These are phyloP conservation scores for Ctenopoma multispine DNA, from an alignment of 2,797 vertebrate species.

Conservation along the genomic window DNA sequence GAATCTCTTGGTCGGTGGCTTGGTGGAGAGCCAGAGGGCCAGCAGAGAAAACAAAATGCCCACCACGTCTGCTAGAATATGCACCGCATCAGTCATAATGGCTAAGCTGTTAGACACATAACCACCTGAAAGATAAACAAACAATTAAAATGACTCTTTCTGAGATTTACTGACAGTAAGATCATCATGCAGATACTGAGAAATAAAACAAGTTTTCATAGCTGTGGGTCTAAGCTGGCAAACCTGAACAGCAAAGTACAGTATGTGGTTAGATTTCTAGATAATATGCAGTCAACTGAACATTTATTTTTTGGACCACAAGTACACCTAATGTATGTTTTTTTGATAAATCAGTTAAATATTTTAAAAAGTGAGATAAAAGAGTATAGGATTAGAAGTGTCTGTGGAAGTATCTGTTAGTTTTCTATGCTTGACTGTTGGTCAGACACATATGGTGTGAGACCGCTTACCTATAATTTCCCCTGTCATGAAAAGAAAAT, in stretches of 20 bases:
- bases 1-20: constrained; percentile 92
- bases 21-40: constrained; percentile 94
- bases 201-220: not conserved
- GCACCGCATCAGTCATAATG: constrained; percentile 97
- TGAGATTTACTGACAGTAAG: not conserved
- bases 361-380: too few species aligned
- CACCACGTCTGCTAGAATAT: constrained; percentile 95
- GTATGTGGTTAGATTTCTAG: not conserved
- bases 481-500: constrained; percentile 93
- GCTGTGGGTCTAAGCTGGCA: not conserved
- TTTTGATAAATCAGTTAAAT: not conserved
- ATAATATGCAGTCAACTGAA: not conserved
- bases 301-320: not conserved
- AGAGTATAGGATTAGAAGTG: too few species aligned
- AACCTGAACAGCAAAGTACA: not conserved
- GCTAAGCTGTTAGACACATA: constrained; percentile 96
- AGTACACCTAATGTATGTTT: not conserved
- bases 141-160: not conserved
- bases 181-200: not conserved
- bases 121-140: constrained; percentile 85
- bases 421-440: not conserved
- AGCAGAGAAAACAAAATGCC: constrained; percentile 95
- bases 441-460: not conserved
- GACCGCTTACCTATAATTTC: constrained; percentile 92
- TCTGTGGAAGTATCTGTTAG: too few species aligned